Conservation (phyloP, 2,113 vertebrate genomes). For the Romanogobio albipinnatus region DNA sequence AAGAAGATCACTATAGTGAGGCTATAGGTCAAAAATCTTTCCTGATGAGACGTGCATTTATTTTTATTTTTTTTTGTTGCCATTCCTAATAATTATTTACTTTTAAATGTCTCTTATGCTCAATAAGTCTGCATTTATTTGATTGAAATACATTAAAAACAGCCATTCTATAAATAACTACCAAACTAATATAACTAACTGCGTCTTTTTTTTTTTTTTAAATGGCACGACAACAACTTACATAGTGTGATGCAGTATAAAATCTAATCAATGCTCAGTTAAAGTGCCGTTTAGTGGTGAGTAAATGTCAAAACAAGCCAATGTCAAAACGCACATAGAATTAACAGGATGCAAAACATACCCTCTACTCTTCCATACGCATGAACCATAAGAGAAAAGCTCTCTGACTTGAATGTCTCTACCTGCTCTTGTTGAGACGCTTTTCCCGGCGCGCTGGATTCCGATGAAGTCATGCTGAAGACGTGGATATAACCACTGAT, state of each 20-base stretch:
- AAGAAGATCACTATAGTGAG: neutral
- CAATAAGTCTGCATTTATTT: neutral
- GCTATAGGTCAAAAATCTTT: too few relatives aligned
- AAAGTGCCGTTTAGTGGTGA: neutral
- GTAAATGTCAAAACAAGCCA: neutral
- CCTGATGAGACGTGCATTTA: neutral
- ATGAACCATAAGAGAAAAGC: neutral
- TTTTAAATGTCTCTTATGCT: neutral
- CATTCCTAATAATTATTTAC: too few relatives aligned
- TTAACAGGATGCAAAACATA: neutral
- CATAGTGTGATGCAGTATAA: neutral
- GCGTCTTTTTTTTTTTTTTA: neutral
- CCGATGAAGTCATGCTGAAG: constrained; percentile 86
- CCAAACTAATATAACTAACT: neutral
- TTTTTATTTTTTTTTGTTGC: neutral
- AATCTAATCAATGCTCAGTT: neutral
- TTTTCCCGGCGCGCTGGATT: constrained; percentile 82
- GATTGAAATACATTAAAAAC: neutral
- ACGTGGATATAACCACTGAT: constrained; percentile 45
- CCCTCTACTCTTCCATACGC: neutral
- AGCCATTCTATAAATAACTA: neutral
- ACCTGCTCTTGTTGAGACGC: constrained; percentile 89
- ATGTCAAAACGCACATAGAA: neutral
- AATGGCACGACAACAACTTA: neutral
- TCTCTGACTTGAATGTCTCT: neutral